Conservation (phyloP, 1,140 invertebrate species). For the Theocolax elegans region DNA sequence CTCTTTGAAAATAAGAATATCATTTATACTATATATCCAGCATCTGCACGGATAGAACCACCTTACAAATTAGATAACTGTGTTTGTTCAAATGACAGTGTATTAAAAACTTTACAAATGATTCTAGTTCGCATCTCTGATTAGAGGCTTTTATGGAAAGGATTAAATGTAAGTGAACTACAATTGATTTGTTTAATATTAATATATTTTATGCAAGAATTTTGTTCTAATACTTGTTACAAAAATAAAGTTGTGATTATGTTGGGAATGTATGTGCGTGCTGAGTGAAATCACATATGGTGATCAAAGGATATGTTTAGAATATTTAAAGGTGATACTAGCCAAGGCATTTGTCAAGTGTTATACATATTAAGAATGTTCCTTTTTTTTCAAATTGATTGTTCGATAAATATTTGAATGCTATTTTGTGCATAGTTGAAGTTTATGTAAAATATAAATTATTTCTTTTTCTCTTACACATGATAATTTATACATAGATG, state of each 20-base stretch:
- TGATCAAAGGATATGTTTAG: slow-evolving; percentile 22
- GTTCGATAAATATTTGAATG: not conserved
- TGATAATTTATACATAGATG: too few species aligned
- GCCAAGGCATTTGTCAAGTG: slow-evolving; percentile 12
- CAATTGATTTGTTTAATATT: slow-evolving; percentile 41
- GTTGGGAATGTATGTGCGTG: slow-evolving; percentile 45
- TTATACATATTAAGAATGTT: slow-evolving; percentile 17
- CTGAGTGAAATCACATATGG: slow-evolving; percentile 12
- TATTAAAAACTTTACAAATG: slow-evolving; percentile 59
- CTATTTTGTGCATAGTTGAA: slow-evolving; percentile 3
- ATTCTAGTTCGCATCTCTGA: slow-evolving; percentile 34
- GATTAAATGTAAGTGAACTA: slow-evolving; percentile 23
- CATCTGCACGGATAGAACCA: slow-evolving; percentile 58
- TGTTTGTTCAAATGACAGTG: slow-evolving; percentile 55
- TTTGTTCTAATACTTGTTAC: slow-evolving; percentile 47
- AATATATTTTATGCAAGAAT: slow-evolving; percentile 48
- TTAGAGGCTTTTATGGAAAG: slow-evolving; percentile 1
- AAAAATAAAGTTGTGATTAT: slow-evolving; percentile 52
- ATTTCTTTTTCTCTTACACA: not conserved
- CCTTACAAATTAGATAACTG: slow-evolving; percentile 59
- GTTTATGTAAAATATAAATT: slow-evolving; percentile 5
- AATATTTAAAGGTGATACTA: slow-evolving; percentile 9
- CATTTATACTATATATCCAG: slow-evolving; percentile 56
- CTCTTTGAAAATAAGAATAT: slow-evolving; percentile 52
- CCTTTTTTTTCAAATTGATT: not conserved